phyloP scores from a whole-genome alignment of 1,140 invertebrate species.

The Orius insidiosus region DNA sequence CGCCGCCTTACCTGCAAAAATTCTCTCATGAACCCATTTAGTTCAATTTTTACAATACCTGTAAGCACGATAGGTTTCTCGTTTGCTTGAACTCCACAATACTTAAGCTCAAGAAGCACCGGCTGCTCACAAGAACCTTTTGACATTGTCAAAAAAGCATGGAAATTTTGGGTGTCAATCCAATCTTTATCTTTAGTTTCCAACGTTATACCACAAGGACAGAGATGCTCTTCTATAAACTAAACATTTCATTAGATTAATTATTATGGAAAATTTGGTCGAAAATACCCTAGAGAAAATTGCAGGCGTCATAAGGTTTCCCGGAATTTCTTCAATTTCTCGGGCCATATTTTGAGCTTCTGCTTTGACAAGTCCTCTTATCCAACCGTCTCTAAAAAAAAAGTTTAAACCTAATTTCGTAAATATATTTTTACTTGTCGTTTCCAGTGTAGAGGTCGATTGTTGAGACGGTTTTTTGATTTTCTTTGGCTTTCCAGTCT shows the following conservation, averaged over 20 bases:
- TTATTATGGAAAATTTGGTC: too few species aligned
- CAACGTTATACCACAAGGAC: slow-evolving; percentile 20
- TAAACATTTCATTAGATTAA: slow-evolving; percentile 5
- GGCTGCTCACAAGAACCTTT: slow-evolving; percentile 33
- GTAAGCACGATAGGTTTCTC: slow-evolving; percentile 24
- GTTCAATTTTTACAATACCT: slow-evolving; percentile 16
- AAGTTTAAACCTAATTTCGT: background rate
- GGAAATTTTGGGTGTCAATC: slow-evolving; percentile 33
- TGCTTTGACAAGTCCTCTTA: slow-evolving; percentile 50
- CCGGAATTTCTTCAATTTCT: slow-evolving; percentile 58
- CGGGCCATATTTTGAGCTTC: slow-evolving; percentile 73
- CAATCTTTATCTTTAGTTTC: slow-evolving; percentile 29
- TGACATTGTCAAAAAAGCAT: slow-evolving; percentile 29
- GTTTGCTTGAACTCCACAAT: slow-evolving; percentile 19
- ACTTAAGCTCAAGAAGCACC: slow-evolving; percentile 32
- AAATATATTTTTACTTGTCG: slow-evolving; percentile 33
- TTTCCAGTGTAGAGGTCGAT: slow-evolving; percentile 24
- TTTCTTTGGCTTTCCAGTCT: slow-evolving; percentile 41
- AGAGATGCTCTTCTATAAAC: slow-evolving; percentile 18
- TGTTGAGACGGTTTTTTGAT: slow-evolving; percentile 22
- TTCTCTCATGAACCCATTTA: too few species aligned
- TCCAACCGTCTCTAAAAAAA: slow-evolving; percentile 33
- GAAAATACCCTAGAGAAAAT: slow-evolving; percentile 30
- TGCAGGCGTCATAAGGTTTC: slow-evolving; percentile 70
- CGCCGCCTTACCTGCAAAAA: slow-evolving; percentile 48